A percentile compares a stretch with the other conserved stretches of the same genome.
Conservation (phyloP, 2,113 vertebrate genomes). For the Heterochromis multidens region DNA sequence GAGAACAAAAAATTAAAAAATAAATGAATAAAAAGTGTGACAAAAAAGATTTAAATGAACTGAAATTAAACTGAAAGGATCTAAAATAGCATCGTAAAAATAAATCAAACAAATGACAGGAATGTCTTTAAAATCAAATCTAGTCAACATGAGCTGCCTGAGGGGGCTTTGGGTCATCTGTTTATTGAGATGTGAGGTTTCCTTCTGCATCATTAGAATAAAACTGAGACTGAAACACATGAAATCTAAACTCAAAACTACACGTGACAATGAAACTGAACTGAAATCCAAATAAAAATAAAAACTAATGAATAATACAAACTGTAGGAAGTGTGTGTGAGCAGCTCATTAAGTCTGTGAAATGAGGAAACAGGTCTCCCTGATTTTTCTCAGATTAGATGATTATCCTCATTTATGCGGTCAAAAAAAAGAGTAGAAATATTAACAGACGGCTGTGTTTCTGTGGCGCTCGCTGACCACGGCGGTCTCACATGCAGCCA, state of each 20-base stretch:
- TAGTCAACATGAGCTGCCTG: not conserved
- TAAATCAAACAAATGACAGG: not conserved
- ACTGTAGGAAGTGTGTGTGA: not conserved
- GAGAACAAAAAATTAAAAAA: too few relatives aligned
- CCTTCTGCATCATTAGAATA: rapidly evolving
- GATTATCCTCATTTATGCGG: not conserved
- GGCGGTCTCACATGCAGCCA: too few relatives aligned
- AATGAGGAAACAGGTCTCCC: rapidly evolving
- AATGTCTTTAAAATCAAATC: too few relatives aligned
- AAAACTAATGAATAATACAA: not conserved
- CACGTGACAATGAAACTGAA: not conserved
- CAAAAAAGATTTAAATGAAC: not conserved
- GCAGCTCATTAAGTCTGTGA: not conserved
- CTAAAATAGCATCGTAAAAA: not conserved
- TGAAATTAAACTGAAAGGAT: too few relatives aligned
- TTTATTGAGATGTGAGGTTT: not conserved
- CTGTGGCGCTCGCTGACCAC: too few relatives aligned
- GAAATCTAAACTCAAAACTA: not conserved
- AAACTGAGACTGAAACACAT: not conserved
- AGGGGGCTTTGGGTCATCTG: not conserved
- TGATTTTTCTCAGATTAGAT: not conserved
- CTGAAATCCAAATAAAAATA: not conserved
- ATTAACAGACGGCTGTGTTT: too few relatives aligned
- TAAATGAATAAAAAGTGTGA: too few relatives aligned
- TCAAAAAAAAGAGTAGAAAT: too few relatives aligned